A percentile compares a stretch with the other conserved stretches of the same genome.
Conservation (phyloP, 1,140 invertebrate species). For the Drosophila varians region DNA sequence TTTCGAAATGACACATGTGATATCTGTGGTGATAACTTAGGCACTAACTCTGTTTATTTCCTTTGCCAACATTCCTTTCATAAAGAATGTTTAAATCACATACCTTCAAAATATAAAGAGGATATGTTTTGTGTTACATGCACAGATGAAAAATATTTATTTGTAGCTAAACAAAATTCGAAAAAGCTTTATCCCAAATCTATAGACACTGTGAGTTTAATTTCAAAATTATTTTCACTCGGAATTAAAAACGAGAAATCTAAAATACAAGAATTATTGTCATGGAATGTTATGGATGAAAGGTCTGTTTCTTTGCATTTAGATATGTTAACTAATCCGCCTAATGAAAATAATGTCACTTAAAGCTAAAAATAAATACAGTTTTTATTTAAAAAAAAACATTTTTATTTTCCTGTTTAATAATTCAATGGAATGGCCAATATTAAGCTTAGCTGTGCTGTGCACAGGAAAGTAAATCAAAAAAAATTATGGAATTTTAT, state of each 20-base stretch:
- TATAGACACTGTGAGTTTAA: slow-evolving; percentile 18
- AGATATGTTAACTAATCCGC: not conserved
- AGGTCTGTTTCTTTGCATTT: not conserved
- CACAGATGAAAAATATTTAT: not conserved
- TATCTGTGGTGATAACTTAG: slow-evolving; percentile 48
- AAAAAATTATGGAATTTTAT: too few species aligned
- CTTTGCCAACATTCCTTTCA: slow-evolving; percentile 69
- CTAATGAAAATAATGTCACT: not conserved
- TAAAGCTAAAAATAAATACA: too few species aligned
- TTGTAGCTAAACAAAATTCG: not conserved
- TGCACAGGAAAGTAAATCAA: too few species aligned
- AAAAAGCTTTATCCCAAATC: not conserved
- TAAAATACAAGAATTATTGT: not conserved
- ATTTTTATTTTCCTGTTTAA: too few species aligned
- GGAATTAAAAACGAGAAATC: slow-evolving; percentile 17
- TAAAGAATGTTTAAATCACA: slow-evolving; percentile 56
- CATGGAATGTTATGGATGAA: not conserved
- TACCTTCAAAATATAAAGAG: slow-evolving; percentile 5
- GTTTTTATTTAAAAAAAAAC: too few species aligned
- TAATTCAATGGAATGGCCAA: too few species aligned
- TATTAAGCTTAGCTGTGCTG: too few species aligned
- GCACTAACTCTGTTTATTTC: slow-evolving; percentile 55
- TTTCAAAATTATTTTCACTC: slow-evolving; percentile 35
- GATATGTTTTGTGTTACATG: slow-evolving; percentile 35
- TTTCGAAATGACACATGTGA: slow-evolving; percentile 65